Percentiles rank a stretch among this genome's conserved stretches.
Evolutionary conservation across 2,888 invertebrate species (phyloP).

Genomic region (Epinotia nisella): DNA sequence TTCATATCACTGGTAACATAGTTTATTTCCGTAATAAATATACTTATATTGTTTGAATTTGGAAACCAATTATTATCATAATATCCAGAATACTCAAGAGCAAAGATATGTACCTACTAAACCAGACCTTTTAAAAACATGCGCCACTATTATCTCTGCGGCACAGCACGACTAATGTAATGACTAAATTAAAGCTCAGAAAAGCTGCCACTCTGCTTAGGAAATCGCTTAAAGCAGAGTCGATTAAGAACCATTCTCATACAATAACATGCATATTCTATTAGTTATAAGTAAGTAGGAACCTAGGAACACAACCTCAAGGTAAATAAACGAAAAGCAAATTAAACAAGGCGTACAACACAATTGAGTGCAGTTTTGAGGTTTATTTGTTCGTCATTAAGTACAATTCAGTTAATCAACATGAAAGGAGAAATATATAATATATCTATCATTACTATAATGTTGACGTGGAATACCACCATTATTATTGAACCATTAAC

Average conservation of each 20-base stretch:
- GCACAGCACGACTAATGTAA: conserved; percentile 48
- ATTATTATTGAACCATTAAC: too few species aligned
- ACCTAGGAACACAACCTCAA: background rate
- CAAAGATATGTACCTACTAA: conserved; percentile 47
- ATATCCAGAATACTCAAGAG: conserved; percentile 69
- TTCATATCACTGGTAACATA: conserved; percentile 52
- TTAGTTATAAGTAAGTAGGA: background rate
- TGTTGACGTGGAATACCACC: too few species aligned
- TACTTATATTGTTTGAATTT: conserved; percentile 63
- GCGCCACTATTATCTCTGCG: conserved; percentile 47
- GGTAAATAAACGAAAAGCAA: background rate
- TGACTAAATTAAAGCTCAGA: conserved; percentile 48
- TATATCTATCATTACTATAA: too few species aligned
- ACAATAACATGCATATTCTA: conserved; percentile 31
- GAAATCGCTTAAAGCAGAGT: conserved; percentile 22
- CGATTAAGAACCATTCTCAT: background rate
- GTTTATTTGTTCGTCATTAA: too few species aligned
- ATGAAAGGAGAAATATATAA: too few species aligned
- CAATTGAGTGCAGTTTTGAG: background rate
- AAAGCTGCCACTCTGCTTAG: conserved; percentile 47
- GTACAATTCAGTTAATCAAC: too few species aligned
- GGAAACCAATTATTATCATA: conserved; percentile 58
- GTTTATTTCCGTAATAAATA: conserved; percentile 53
- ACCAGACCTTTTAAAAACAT: conserved; percentile 53
- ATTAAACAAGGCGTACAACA: background rate